Percentiles rank a stretch among this genome's conserved stretches.
Conservation (phyloP, 2,888 invertebrate species). For the Clivina fossor region DNA sequence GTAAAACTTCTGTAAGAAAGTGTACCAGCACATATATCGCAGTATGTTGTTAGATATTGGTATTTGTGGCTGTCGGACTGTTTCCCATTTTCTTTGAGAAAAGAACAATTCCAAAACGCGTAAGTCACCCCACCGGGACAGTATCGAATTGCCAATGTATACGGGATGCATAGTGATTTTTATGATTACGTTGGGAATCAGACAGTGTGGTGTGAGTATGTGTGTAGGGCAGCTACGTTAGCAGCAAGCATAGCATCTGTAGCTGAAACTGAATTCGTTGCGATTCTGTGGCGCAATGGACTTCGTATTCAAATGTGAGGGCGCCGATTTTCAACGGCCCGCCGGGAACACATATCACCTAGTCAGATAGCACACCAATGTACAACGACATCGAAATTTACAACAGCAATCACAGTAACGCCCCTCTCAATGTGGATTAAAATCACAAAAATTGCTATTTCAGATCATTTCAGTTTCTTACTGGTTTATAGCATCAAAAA, state of each 20-base stretch:
- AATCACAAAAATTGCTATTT: too few species aligned
- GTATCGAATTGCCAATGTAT: constrained; percentile 38
- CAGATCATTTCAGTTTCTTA: too few species aligned
- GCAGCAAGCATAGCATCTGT: constrained; percentile 40
- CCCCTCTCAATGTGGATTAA: too few species aligned
- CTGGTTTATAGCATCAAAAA: too few species aligned
- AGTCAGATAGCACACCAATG: constrained; percentile 32
- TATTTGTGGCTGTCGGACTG: constrained; percentile 12
- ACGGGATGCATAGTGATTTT: constrained; percentile 55
- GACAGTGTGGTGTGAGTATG: constrained; percentile 40
- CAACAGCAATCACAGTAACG: constrained; percentile 39
- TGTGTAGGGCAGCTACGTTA: constrained; percentile 39
- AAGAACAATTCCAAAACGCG: constrained; percentile 41
- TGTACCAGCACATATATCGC: too few species aligned
- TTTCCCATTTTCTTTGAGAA: constrained; percentile 20
- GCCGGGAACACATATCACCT: constrained; percentile 43
- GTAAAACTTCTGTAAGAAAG: too few species aligned
- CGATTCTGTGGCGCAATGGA: constrained; percentile 41
- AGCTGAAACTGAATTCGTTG: too few species aligned
- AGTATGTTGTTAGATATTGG: too few species aligned
- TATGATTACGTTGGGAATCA: constrained; percentile 52
- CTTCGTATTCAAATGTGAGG: constrained; percentile 36
- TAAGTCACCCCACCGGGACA: constrained; percentile 44
- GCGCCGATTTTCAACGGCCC: constrained; percentile 45
- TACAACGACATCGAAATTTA: constrained; percentile 40